Evolutionary conservation across 2,888 invertebrate genomes (phyloP).

Genomic region (Eilema depressum): DNA sequence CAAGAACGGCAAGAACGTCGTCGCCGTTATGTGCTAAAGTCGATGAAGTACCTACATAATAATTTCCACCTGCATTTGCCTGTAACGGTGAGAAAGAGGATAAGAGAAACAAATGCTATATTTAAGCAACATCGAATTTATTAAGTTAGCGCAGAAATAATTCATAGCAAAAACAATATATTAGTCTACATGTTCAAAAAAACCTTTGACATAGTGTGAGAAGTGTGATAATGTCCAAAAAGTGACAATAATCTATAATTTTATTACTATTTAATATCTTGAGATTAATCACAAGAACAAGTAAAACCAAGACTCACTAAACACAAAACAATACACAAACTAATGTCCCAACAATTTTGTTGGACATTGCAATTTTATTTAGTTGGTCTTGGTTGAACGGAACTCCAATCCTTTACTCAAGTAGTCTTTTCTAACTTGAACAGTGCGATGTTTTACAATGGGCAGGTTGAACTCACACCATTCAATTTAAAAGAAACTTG

Average conservation of each 20-base stretch:
- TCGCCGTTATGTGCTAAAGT: not conserved
- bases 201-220: conserved; percentile 49
- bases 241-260: conserved; percentile 51
- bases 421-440: conserved; percentile 86
- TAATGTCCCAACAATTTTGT: conserved; percentile 63
- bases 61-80: not conserved
- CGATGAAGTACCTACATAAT: not conserved
- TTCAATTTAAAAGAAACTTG: conserved; percentile 86
- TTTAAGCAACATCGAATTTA: conserved; percentile 81
- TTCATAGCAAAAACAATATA: conserved; percentile 67
- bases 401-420: conserved; percentile 86
- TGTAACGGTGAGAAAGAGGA: not conserved
- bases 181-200: conserved; percentile 48
- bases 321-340: conserved; percentile 76
- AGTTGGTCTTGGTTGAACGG: conserved; percentile 87
- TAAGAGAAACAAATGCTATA: conserved; percentile 41
- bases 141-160: conserved; percentile 75
- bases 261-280: conserved; percentile 55
- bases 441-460: conserved; percentile 80
- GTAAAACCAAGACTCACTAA: conserved; percentile 88
- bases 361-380: conserved; percentile 78
- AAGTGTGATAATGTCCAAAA: conserved; percentile 53
- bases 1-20: not conserved
- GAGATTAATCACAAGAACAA: conserved; percentile 71
- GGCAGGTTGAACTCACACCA: conserved; percentile 84